Conservation (phyloP, 2,888 invertebrate species). For the Odontothrips loti region DNA sequence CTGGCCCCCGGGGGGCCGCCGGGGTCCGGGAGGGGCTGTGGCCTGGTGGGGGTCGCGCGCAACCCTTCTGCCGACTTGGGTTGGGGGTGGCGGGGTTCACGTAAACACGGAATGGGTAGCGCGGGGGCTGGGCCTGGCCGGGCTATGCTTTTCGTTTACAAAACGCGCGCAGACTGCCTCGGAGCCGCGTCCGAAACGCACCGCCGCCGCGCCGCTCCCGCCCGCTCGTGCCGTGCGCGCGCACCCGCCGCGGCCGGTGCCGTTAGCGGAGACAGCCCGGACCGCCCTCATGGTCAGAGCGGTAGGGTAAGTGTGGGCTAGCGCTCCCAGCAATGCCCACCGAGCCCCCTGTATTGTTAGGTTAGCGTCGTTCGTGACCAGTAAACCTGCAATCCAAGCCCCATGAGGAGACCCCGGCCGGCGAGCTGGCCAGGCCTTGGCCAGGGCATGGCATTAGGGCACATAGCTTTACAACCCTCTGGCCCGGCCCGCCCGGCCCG, state of each 20-base stretch:
- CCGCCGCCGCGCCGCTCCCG: neutral
- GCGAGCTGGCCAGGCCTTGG: neutral
- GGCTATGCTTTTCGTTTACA: slow-evolving; percentile 8
- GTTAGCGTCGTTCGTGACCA: slow-evolving; percentile 21
- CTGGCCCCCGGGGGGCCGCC: neutral
- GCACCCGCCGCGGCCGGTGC: no score
- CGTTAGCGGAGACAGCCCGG: no score
- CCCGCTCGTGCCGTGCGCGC: no score
- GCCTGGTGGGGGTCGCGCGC: no score
- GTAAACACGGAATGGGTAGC: slow-evolving; percentile 1
- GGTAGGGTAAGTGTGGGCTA: neutral
- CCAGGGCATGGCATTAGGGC: neutral
- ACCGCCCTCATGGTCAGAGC: no score
- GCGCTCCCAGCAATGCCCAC: neutral
- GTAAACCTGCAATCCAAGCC: neutral
- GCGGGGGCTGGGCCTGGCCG: no score
- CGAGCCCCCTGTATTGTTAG: neutral
- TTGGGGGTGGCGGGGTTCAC: neutral
- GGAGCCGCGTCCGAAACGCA: neutral
- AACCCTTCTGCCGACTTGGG: neutral
- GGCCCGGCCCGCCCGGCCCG: neutral
- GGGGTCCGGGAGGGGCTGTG: no score
- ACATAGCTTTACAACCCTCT: neutral
- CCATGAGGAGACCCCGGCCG: neutral
- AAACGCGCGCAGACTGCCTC: neutral